Evolutionary conservation across 1,140 invertebrate species (phyloP), one percentile per base, ranked within the genome.

Genomic region (Dysdera silvatica): DNA sequence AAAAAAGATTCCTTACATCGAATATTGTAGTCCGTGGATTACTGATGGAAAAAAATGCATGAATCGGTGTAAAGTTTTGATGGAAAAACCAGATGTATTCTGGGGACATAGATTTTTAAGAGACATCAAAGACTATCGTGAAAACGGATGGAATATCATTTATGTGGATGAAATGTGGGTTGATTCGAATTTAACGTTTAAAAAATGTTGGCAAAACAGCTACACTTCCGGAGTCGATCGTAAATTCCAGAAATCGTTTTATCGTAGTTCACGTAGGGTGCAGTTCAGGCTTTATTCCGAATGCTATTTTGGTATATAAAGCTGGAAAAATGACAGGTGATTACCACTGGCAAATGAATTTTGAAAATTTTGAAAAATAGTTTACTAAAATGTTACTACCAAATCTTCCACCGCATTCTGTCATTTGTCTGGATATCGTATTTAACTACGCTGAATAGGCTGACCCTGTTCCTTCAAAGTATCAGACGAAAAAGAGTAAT

Each of bases 331-430:
- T 10, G 4, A 66, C 65, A 1, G 66, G 65, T 20, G 67, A 71
- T 54, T 73, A 71, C 35, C 70, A 73, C 41, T 67, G 70, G 48
- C 69, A 65, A 51, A 70, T 69, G 64, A 65, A 67, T 47, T 56
- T 47, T 33, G 45, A 31, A 41, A 40, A 18, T 54, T 69, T 69
- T 61, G 59, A 63, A 23, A 53, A 56, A 23, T 69, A 63, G 69
- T n/a, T n/a, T n/a, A n/a, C n/a, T n/a, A n/a, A n/a, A n/a, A n/a
- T n/a, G n/a, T n/a, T n/a, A n/a, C n/a, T n/a, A n/a, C n/a, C n/a
- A n/a, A n/a, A n/a, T n/a, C n/a, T n/a, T n/a, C n/a, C n/a, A n/a
- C n/a, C n/a, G n/a, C n/a, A n/a, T n/a, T n/a, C n/a, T n/a, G n/a
- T n/a, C n/a, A n/a, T n/a, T n/a, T n/a, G n/a, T n/a, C n/a, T n/a